These are phyloP conservation scores for Siphamia tubifer DNA, from an alignment of 2,113 vertebrate species.

Conservation along the genomic window DNA sequence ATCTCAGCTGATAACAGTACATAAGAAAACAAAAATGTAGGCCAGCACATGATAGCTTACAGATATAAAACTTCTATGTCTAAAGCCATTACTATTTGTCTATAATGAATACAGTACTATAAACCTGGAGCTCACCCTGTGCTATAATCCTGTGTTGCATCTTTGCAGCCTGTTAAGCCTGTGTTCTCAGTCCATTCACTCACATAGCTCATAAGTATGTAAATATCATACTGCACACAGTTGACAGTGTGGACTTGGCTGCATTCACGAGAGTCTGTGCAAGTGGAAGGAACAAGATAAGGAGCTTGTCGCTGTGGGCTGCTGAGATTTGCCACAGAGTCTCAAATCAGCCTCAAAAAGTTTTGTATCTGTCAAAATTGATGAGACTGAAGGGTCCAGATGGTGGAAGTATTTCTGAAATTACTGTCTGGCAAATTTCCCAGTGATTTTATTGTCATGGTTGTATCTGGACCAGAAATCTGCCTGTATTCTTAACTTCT, in stretches of 20 bases:
- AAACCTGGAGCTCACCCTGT: conserved; percentile 34
- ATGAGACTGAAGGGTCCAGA: too few relatives aligned
- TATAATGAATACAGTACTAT: background rate
- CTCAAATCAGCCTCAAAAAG: conserved; percentile 22
- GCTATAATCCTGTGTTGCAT: conserved; percentile 24
- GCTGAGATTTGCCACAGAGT: conserved; percentile 35
- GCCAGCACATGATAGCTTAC: too few relatives aligned
- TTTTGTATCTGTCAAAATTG: too few relatives aligned
- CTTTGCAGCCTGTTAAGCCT: conserved; percentile 14
- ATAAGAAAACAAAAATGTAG: too few relatives aligned
- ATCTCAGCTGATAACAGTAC: too few relatives aligned
- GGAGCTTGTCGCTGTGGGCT: background rate
- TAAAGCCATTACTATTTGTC: background rate
- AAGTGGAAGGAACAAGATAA: background rate
- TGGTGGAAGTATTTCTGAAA: too few relatives aligned
- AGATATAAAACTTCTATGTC: too few relatives aligned
- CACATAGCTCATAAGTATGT: background rate
- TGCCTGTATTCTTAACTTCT: background rate
- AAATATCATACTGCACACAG: background rate
- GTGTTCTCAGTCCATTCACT: background rate
- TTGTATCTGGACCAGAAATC: background rate
- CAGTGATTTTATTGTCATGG: background rate
- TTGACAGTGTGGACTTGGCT: background rate
- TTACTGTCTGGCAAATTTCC: background rate
- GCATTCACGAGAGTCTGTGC: background rate